phyloP scores from a whole-genome alignment of 2,797 vertebrate genomes.

The Staurois parvus region DNA sequence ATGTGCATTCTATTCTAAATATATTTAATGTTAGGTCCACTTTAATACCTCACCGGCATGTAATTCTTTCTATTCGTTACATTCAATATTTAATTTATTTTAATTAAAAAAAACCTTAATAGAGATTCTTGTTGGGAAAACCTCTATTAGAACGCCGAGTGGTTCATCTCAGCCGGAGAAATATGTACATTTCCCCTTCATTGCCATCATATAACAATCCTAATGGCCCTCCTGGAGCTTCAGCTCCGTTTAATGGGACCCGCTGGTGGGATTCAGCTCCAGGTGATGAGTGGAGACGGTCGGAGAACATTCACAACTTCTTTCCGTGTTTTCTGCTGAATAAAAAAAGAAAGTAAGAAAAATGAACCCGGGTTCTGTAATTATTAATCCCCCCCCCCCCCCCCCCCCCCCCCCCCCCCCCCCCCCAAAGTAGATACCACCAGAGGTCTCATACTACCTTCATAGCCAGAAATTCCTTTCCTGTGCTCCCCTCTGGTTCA shows the following conservation, averaged over 20 bases:
- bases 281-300: constrained; percentile 52
- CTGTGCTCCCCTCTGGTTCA: no score
- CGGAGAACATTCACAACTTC: constrained; percentile 60
- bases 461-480: no score
- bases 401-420: no score
- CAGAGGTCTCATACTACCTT: no score
- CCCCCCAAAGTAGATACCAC: no score
- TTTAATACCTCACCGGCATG: no score
- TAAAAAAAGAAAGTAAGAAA: neutral
- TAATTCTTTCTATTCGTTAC: no score
- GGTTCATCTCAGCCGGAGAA: constrained; percentile 45
- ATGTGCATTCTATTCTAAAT: no score
- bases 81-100: neutral
- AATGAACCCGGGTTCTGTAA: no score
- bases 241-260: constrained; percentile 49
- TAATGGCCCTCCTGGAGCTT: constrained; percentile 67
- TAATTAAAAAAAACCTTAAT: neutral
- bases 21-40: no score
- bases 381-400: no score
- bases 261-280: constrained; percentile 64
- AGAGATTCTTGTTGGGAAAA: neutral
- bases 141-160: neutral
- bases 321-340: constrained; percentile 52
- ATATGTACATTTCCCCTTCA: constrained; percentile 61
- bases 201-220: constrained; percentile 64